Evolutionary conservation across 2,888 invertebrate genomes (phyloP), one percentile per base, ranked within the genome.

Genomic region (Tolmerus cingulatus): DNA sequence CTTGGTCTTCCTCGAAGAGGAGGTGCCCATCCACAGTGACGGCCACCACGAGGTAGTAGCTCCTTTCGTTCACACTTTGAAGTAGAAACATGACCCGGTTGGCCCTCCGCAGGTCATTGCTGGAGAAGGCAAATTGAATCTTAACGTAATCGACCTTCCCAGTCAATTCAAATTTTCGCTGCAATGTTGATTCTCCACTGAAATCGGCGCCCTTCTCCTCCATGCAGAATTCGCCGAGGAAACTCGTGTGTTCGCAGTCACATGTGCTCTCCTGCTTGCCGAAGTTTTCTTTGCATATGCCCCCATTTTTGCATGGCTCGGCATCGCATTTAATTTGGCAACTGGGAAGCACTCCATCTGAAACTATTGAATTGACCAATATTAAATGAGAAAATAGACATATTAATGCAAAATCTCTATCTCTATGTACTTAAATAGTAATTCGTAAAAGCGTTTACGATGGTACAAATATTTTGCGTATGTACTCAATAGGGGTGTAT

Each of bases 161-260:
- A 88, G 95, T 94, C 12, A 96, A 92, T 5, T 95, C 94, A 91
- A 97, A 97, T 90, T 96, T 96, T 79, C 97, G 94, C 90, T 96
- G 96, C 57, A 98, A 92, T 88, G 96, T 96, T 23, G 97, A 97
- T 91, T 97, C 97, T 0, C 97, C 97, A 89, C 96, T 96, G 90
- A 98, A 98, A 90, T 97, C 97, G 0, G 97, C 97, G 0, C 97
- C 98, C 91, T 97, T 97, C 91, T 98, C 97, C 92, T 97, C 97
- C 89, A 96, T 95, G 90, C 98, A 98, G 90, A 95, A 95, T 90
- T 97, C 97, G 16, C 98, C 98, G 89, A 97, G 96, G 91, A 97
- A 98, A 87, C 97, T 98, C 0, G 98, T 98, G 88, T 96, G 95
- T 90, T 97, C 97, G 90, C 98, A 98, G 89, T 97, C 96, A 91